Evolutionary conservation across 2,888 invertebrate species (phyloP).

Genomic region (Lottia gigantea): DNA sequence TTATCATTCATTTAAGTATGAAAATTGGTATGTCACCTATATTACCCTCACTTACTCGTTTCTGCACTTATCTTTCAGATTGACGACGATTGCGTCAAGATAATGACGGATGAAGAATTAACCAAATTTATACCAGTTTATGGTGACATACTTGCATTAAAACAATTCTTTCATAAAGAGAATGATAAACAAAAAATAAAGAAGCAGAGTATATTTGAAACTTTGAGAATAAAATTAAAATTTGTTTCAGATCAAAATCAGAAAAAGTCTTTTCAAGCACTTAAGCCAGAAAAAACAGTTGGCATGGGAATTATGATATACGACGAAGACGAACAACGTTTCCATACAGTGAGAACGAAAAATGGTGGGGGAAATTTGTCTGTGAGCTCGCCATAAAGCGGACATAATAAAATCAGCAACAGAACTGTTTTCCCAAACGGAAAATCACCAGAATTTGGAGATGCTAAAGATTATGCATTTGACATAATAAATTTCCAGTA

Average conservation of each 20-base stretch:
- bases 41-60: not conserved
- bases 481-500: slow-evolving; percentile 4
- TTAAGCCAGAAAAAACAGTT: not conserved
- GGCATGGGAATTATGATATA: not conserved
- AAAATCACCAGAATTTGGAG: not conserved
- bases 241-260: not conserved
- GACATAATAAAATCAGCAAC: not conserved
- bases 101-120: slow-evolving; percentile 8
- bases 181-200: not conserved
- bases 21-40: not conserved
- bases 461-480: not conserved
- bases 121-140: not conserved
- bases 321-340: not conserved
- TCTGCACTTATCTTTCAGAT: not conserved
- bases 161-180: not conserved
- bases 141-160: slow-evolving; percentile 4
- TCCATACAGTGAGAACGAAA: slow-evolving; percentile 1
- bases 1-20: too few relatives aligned
- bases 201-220: slow-evolving; percentile 4
- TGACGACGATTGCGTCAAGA: not conserved
- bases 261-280: not conserved
- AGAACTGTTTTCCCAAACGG: slow-evolving; percentile 1
- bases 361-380: not conserved
- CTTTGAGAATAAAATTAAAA: not conserved
- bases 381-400: not conserved